Conservation (phyloP, 1,140 invertebrate species). For the Pachypeltis micranthus region DNA sequence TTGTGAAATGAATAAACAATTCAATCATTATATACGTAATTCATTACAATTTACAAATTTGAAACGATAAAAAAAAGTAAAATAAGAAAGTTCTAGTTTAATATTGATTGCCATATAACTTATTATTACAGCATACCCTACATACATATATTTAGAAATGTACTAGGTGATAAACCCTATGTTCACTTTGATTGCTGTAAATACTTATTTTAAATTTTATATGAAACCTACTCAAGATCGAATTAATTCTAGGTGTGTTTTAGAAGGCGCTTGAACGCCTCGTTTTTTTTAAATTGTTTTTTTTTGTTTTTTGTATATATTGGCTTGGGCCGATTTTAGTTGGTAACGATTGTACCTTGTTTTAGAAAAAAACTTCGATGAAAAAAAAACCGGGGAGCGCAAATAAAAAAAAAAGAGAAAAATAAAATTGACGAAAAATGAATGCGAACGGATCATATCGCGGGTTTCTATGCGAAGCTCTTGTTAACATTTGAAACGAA, state of each 20-base stretch:
- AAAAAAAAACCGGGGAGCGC: not conserved
- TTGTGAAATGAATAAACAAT: not conserved
- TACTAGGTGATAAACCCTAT: slow-evolving; percentile 22
- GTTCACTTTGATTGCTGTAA: slow-evolving; percentile 20
- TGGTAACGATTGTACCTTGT: not conserved
- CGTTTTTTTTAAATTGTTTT: slow-evolving; percentile 10
- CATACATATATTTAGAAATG: slow-evolving; percentile 13
- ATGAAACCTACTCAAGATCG: slow-evolving; percentile 21
- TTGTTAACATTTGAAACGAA: no score
- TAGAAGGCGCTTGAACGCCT: not conserved
- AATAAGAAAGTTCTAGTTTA: slow-evolving; percentile 20
- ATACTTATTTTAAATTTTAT: slow-evolving; percentile 22
- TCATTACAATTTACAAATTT: slow-evolving; percentile 10
- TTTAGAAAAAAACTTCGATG: not conserved
- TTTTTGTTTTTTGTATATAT: not conserved
- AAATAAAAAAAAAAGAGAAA: not conserved
- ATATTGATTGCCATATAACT: slow-evolving; percentile 20
- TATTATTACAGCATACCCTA: no score
- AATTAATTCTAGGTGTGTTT: slow-evolving; percentile 18
- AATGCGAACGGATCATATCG: no score
- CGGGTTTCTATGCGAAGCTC: no score
- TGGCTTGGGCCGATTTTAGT: slow-evolving; percentile 10
- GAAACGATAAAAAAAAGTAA: no score
- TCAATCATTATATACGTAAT: slow-evolving; percentile 18
- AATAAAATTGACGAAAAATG: not conserved